Evolutionary conservation across 23 tunicate genomes (phyloP).

Genomic region (Oikopleura dioica): DNA sequence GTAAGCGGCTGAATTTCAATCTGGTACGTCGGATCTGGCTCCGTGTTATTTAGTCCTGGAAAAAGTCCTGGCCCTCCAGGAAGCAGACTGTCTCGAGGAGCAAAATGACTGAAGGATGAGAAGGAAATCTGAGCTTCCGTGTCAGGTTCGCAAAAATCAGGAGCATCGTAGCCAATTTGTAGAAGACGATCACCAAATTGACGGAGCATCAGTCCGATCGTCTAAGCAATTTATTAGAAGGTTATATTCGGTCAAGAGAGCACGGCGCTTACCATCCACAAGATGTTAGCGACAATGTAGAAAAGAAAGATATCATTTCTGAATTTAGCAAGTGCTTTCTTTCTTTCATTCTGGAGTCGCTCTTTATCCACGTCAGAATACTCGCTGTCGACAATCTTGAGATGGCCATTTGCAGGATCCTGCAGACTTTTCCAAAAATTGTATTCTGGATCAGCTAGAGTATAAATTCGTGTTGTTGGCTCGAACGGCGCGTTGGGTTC

Average conservation of each 20-base stretch:
- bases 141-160: background rate
- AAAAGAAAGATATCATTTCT: slow-evolving; percentile 7
- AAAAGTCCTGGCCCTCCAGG: too few relatives aligned
- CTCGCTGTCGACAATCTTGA: background rate
- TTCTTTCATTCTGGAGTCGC: background rate
- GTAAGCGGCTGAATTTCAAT: slow-evolving; percentile 69
- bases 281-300: background rate
- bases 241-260: background rate
- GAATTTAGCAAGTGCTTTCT: background rate
- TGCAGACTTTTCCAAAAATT: slow-evolving; percentile 3
- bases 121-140: too few relatives aligned
- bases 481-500: background rate
- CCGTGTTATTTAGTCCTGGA: background rate
- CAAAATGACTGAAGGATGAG: too few relatives aligned
- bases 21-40: background rate
- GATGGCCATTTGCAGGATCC: slow-evolving; percentile 7
- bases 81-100: too few relatives aligned
- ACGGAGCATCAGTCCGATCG: background rate
- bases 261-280: slow-evolving; percentile 6
- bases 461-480: background rate
- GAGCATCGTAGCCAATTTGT: background rate
- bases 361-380: background rate
- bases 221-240: background rate
- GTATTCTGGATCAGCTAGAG: slow-evolving; percentile 4
- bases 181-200: slow-evolving; percentile 1